Conservation (phyloP, 1,140 invertebrate species). For the Ostrea denselamellosa region DNA sequence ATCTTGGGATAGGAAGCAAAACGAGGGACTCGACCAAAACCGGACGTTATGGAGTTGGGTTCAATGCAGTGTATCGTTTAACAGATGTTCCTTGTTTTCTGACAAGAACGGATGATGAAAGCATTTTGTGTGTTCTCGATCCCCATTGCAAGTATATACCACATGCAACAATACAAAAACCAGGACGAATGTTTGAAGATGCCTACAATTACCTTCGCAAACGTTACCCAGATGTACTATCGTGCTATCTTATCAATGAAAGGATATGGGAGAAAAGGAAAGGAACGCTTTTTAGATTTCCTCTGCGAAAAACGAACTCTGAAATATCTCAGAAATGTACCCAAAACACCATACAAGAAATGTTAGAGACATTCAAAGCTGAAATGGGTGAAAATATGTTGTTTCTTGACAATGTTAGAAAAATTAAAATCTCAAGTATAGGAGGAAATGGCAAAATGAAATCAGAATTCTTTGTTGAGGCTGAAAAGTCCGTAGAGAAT, state of each 20-base stretch:
- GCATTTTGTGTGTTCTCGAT: constrained; percentile 71
- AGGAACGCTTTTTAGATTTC: constrained; percentile 67
- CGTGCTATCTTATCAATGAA: constrained; percentile 60
- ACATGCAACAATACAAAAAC: constrained; percentile 54
- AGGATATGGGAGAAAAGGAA: constrained; percentile 16
- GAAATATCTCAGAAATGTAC: background rate
- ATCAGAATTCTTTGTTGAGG: constrained; percentile 6
- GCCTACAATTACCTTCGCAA: constrained; percentile 22
- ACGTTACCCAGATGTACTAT: constrained; percentile 55
- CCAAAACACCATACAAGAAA: constrained; percentile 38
- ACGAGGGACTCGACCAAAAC: constrained; percentile 63
- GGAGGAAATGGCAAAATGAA: constrained; percentile 27
- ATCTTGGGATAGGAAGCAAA: constrained; percentile 71
- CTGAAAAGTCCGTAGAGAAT: background rate
- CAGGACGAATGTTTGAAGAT: constrained; percentile 65
- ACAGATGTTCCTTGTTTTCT: constrained; percentile 74
- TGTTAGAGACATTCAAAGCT: constrained; percentile 64
- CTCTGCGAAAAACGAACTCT: constrained; percentile 34
- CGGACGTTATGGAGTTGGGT: constrained; percentile 74
- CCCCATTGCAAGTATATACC: constrained; percentile 69
- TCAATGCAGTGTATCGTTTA: constrained; percentile 76
- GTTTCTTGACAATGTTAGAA: constrained; percentile 69
- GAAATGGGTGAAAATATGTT: constrained; percentile 65
- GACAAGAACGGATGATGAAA: constrained; percentile 54
- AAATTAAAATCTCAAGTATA: constrained; percentile 58